Base-by-base conservation (phyloP, 2,113 vertebrate species). In the Podilymbus podiceps region DNA sequence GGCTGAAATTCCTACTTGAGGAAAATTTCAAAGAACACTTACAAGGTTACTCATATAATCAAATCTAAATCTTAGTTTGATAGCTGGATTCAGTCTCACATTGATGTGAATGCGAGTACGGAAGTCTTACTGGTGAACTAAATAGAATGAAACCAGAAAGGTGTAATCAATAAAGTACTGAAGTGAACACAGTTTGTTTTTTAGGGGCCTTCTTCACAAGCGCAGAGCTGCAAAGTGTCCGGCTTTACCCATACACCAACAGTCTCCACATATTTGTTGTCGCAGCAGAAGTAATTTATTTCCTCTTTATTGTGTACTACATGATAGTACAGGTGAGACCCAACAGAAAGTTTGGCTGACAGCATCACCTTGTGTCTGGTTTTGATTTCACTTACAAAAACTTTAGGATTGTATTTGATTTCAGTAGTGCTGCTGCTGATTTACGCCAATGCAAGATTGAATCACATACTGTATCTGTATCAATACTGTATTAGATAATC, bases 261-360 rank as follows among this genome's bases (percentile, higher is more conserved):
- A 98, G 99, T 31, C 98, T 99, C 75, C 99, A 99, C 84, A 97
- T 99, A 85, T 99, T 99, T 50, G 98, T 99, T 62, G 97, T 99
- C 94, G 98, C 98, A 27, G 99, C 98, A 59, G 99, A 99, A 98
- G 96, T 98, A 2, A 93, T 98, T 77, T 99, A 99, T 97, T 99
- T 99, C 96, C 97, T 99, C 85, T 99, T 99, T 53, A 97, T 99
- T 82, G 63, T 99, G 71, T 99, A 99, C 97, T 99, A 99, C 96
- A 99, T 99, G 99, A 96, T 97, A 87, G 89, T 98, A 38, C 99
- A 99, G 99, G 99, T 99, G 89, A 98, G 97, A 49, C 6, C 33
- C 12, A n/a, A 11, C 1, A 74, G 44, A 63, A 63, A n/a, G 25
- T 22, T 49, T 9, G 3, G 24, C 49, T 95, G 58, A 75, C 35